Percentiles rank a stretch among this genome's conserved stretches.
Evolutionary conservation across 1,140 invertebrate genomes (phyloP).

Genomic region (Gonioctena quinquepunctata): DNA sequence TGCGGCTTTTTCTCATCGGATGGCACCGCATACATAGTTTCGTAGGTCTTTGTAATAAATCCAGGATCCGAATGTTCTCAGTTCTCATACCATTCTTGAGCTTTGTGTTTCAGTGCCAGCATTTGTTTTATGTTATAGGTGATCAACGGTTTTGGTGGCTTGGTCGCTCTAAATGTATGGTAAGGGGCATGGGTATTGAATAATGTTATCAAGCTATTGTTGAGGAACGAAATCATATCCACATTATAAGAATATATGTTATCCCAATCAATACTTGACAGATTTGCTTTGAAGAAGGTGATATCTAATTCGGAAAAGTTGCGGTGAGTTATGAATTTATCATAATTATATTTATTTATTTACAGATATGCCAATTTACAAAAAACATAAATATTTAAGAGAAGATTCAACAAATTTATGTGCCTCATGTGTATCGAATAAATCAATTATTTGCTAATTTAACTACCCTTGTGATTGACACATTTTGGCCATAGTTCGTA

Average conservation of each 20-base stretch:
- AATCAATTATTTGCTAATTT: no score
- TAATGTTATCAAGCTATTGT: not conserved
- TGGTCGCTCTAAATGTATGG: not conserved
- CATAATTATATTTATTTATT: no score
- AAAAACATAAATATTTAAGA: no score
- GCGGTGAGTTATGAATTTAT: not conserved
- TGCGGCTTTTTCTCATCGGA: not conserved
- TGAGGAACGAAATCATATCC: not conserved
- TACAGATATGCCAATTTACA: no score
- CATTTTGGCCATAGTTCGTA: no score
- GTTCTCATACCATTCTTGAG: not conserved
- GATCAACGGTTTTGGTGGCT: not conserved
- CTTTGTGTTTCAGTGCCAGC: not conserved
- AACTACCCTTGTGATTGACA: no score
- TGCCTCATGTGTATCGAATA: no score
- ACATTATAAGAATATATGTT: not conserved
- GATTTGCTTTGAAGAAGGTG: no score
- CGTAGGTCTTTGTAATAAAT: not conserved
- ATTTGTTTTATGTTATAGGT: not conserved
- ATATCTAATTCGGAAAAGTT: not conserved
- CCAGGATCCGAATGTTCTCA: not conserved
- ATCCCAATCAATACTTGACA: not conserved
- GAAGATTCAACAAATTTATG: no score
- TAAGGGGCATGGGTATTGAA: not conserved
- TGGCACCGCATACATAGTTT: not conserved